phyloP scores from a whole-genome alignment of 2,888 invertebrate species.

The Brachylomia viminalis region DNA sequence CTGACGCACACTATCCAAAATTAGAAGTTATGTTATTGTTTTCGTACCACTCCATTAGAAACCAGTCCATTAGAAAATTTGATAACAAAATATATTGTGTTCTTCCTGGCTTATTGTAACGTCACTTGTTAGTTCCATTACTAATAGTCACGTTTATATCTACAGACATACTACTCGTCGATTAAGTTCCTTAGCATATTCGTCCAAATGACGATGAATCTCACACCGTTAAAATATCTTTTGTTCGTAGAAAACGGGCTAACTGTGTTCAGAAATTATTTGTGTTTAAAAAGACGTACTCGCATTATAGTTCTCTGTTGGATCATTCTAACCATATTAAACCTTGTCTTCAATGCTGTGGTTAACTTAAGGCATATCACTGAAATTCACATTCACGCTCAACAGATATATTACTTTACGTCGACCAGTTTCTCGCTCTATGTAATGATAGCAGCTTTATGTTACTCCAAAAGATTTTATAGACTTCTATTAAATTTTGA shows the following conservation, averaged over 20 bases:
- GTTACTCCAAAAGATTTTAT: slow-evolving; percentile 47
- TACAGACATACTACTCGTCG: neutral
- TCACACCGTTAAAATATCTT: slow-evolving; percentile 57
- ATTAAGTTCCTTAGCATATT: neutral
- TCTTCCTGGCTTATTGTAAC: neutral
- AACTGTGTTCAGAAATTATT: slow-evolving; percentile 66
- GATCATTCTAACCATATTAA: neutral
- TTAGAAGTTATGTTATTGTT: no score
- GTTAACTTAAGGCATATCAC: neutral
- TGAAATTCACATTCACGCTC: neutral
- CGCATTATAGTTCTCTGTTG: slow-evolving; percentile 42
- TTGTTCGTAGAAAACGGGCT: slow-evolving; percentile 60
- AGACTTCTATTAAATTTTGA: slow-evolving; percentile 53
- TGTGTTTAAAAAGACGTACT: slow-evolving; percentile 34
- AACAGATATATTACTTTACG: slow-evolving; percentile 42
- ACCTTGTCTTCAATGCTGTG: neutral
- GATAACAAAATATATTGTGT: slow-evolving; percentile 27
- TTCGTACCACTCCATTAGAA: slow-evolving; percentile 36
- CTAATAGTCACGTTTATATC: neutral
- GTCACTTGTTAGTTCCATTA: neutral
- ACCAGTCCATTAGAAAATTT: slow-evolving; percentile 36
- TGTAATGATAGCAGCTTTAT: slow-evolving; percentile 39
- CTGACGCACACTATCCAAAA: no score
- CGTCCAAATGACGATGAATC: slow-evolving; percentile 36
- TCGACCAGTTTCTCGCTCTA: slow-evolving; percentile 46